A percentile compares a stretch with the other conserved stretches of the same genome.
phyloP scores from a whole-genome alignment of 2,113 vertebrate species.

The Tautogolabrus adspersus region DNA sequence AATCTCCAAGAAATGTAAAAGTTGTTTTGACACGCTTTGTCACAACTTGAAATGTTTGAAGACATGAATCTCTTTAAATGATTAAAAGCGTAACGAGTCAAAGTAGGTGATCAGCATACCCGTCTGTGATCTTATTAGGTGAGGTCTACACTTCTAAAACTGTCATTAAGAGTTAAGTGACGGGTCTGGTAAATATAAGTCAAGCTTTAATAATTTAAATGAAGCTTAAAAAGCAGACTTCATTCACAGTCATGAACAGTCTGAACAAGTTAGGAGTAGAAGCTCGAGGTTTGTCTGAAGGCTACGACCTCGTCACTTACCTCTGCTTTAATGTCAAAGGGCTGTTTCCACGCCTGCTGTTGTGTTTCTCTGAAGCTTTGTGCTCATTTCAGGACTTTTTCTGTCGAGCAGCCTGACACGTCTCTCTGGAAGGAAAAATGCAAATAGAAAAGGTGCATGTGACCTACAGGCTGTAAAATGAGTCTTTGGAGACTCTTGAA shows the following conservation, averaged over 20 bases:
- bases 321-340: not conserved
- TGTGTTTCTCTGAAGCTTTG: not conserved
- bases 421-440: not conserved
- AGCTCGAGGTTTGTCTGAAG: not conserved
- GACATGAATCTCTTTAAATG: slow-evolving; percentile 6
- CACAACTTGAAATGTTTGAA: slow-evolving; percentile 1
- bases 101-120: slow-evolving; percentile 1
- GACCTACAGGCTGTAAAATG: not conserved
- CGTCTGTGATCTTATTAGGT: slow-evolving; percentile 6
- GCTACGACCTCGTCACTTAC: slow-evolving; percentile 1
- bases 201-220: not conserved
- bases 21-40: not conserved
- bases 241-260: slow-evolving; percentile 17
- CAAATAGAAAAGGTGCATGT: not conserved
- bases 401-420: not conserved
- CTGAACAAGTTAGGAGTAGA: not conserved
- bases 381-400: slow-evolving; percentile 7
- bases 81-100: slow-evolving; percentile 28
- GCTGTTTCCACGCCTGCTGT: not conserved
- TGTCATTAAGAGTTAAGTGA: slow-evolving; percentile 4
- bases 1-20: not conserved
- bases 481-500: too few relatives aligned
- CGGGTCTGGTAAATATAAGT: not conserved
- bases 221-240: slow-evolving; percentile 2
- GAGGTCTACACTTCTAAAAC: slow-evolving; percentile 14